Evolutionary conservation across 2,888 invertebrate species (phyloP).

Genomic region (Agrochola circellaris): DNA sequence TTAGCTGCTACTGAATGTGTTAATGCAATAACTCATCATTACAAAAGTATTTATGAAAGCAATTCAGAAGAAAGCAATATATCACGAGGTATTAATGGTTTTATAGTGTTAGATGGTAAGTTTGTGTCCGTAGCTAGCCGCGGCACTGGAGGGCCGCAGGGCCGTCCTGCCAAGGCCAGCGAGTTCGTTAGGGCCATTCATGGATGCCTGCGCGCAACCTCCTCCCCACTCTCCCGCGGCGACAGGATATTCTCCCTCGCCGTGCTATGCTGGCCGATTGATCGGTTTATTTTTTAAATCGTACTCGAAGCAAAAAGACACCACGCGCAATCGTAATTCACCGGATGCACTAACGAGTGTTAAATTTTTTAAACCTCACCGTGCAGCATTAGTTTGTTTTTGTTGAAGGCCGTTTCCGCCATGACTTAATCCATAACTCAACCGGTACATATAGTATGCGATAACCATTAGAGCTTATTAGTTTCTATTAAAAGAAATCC

Average conservation of each 20-base stretch:
- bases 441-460: slow-evolving; percentile 68
- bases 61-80: slow-evolving; percentile 40
- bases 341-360: slow-evolving; percentile 90
- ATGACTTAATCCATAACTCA: slow-evolving; percentile 77
- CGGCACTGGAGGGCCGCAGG: slow-evolving; percentile 73
- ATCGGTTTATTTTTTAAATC: slow-evolving; percentile 85
- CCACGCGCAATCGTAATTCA: slow-evolving; percentile 86
- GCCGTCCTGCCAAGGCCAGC: slow-evolving; percentile 88
- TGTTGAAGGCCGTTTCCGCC: slow-evolving; percentile 83
- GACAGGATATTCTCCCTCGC: slow-evolving; percentile 86
- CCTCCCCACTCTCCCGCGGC: slow-evolving; percentile 77
- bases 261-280: slow-evolving; percentile 85
- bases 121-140: slow-evolving; percentile 61
- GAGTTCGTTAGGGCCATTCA: slow-evolving; percentile 90
- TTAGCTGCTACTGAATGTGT: slow-evolving; percentile 3
- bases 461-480: slow-evolving; percentile 70
- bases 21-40: slow-evolving; percentile 39
- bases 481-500: slow-evolving; percentile 66
- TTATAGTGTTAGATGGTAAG: slow-evolving; percentile 56
- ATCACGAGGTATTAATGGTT: slow-evolving; percentile 40
- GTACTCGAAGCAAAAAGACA: slow-evolving; percentile 82
- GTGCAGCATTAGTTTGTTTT: slow-evolving; percentile 84
- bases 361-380: slow-evolving; percentile 82
- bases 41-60: slow-evolving; percentile 40
- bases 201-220: slow-evolving; percentile 85